Conservation (phyloP, 2,113 vertebrate genomes). For the Hymenochirus boettgeri region DNA sequence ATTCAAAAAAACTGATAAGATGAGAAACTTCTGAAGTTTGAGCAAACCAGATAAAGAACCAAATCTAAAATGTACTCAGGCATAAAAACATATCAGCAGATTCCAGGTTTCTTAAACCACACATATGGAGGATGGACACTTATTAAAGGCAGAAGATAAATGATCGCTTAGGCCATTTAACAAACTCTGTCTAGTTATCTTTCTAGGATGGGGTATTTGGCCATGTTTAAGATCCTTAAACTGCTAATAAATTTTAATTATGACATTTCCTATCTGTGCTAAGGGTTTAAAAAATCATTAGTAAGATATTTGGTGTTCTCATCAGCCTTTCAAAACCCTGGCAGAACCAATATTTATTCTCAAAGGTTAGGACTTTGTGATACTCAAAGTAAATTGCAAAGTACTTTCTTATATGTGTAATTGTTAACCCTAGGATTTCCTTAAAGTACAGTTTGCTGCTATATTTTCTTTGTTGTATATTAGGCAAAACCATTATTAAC, state of each 20-base stretch:
- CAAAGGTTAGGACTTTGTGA: conserved; percentile 14
- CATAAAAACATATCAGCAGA: neutral
- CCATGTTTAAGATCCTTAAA: conserved; percentile 43
- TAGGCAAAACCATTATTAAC: no score
- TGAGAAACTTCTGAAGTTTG: conserved; percentile 21
- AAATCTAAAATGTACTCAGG: conserved; percentile 22
- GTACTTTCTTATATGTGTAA: neutral
- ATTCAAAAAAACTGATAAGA: conserved; percentile 22
- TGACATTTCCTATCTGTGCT: conserved; percentile 37
- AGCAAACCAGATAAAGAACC: neutral
- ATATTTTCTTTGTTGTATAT: no score
- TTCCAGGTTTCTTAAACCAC: conserved; percentile 30
- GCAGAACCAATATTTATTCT: neutral
- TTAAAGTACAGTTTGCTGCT: no score
- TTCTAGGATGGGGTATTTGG: conserved; percentile 9
- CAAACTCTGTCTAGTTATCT: conserved; percentile 46
- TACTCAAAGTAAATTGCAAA: neutral
- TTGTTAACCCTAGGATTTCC: no score
- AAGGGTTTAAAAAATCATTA: conserved; percentile 43
- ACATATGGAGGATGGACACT: conserved; percentile 21
- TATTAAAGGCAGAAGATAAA: conserved; percentile 32
- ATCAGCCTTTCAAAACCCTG: conserved; percentile 17
- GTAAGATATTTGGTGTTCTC: conserved; percentile 35
- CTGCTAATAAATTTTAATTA: conserved; percentile 42
- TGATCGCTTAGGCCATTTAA: conserved; percentile 31